A percentile compares a stretch with the other conserved stretches of the same genome.
These are phyloP conservation scores for Acanthosoma haemorrhoidale DNA, from an alignment of 2,888 invertebrate species.

Conservation along the genomic window DNA sequence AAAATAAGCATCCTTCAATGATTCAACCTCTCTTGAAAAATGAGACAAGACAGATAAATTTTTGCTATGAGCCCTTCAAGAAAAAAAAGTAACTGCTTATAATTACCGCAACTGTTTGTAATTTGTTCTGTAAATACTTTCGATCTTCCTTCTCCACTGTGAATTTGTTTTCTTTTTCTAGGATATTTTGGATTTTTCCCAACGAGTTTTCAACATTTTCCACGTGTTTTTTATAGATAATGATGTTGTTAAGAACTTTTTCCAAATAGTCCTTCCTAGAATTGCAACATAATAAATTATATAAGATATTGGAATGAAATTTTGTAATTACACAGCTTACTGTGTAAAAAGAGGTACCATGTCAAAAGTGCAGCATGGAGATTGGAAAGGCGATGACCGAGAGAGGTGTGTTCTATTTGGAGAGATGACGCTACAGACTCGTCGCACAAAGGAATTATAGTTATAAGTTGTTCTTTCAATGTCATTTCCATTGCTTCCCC, in stretches of 20 bases:
- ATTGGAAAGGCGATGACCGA: constrained; percentile 70
- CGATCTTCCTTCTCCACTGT: not conserved
- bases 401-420: constrained; percentile 73
- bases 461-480: constrained; percentile 60
- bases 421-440: constrained; percentile 75
- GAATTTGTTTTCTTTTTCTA: constrained; percentile 1
- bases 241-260: constrained; percentile 30
- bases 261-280: constrained; percentile 35
- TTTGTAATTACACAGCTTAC: too few species aligned
- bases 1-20: too few species aligned
- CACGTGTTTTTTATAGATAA: constrained; percentile 58
- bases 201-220: constrained; percentile 57
- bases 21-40: too few species aligned
- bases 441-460: constrained; percentile 65
- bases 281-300: not conserved
- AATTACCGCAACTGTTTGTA: constrained; percentile 20
- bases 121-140: not conserved
- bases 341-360: constrained; percentile 50
- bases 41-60: not conserved
- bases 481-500: constrained; percentile 62
- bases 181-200: constrained; percentile 55
- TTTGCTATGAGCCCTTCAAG: not conserved
- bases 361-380: constrained; percentile 73
- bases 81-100: not conserved
- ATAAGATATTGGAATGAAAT: not conserved